A percentile compares a stretch with the other conserved stretches of the same genome.
Evolutionary conservation across 2,888 invertebrate genomes (phyloP).

Genomic region (Polydrusus cervinus): DNA sequence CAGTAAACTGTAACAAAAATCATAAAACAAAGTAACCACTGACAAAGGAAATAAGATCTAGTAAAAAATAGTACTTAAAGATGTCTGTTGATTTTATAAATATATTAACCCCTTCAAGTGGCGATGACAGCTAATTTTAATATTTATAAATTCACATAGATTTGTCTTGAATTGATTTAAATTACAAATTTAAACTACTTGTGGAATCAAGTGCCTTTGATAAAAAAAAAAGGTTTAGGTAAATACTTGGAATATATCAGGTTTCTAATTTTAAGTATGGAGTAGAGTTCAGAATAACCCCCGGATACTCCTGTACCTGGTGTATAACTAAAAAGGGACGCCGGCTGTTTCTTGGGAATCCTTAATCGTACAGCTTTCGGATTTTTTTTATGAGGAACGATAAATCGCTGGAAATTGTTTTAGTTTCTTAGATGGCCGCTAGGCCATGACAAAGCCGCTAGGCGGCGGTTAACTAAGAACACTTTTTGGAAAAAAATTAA

Average conservation of each 20-base stretch:
- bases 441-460: too few relatives aligned
- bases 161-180: background rate
- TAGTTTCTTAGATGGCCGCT: too few relatives aligned
- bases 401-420: too few relatives aligned
- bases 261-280: too few relatives aligned
- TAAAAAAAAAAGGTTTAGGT: background rate
- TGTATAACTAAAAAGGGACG: too few relatives aligned
- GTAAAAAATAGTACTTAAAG: conserved; percentile 6
- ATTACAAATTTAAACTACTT: background rate
- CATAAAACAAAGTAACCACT: background rate
- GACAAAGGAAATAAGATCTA: background rate
- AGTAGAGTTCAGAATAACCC: too few relatives aligned
- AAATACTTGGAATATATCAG: background rate
- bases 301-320: too few relatives aligned
- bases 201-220: background rate
- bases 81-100: conserved; percentile 5
- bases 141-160: background rate
- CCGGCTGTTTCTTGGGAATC: too few relatives aligned
- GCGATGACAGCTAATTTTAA: background rate
- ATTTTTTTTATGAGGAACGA: too few relatives aligned
- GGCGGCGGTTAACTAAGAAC: too few relatives aligned
- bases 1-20: background rate
- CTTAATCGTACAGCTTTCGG: too few relatives aligned
- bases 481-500: too few relatives aligned
- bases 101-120: background rate